Conservation (phyloP, 1,140 invertebrate genomes). For the Melanaphis sacchari region DNA sequence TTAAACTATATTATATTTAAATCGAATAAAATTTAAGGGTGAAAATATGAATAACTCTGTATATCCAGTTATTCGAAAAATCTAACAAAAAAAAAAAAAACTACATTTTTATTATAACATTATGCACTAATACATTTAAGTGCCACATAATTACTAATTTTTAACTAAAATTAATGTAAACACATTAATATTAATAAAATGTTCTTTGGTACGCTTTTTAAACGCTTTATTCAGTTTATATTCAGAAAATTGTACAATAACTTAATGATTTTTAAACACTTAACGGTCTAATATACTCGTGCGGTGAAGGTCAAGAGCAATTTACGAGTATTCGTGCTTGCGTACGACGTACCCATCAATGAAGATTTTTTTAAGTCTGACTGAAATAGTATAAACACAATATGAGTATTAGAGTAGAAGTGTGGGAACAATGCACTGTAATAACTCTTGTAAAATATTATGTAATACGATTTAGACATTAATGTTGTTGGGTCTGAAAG, state of each 20-base stretch:
- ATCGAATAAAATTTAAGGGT: neutral
- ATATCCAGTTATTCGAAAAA: neutral
- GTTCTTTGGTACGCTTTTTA: neutral
- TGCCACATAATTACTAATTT: neutral
- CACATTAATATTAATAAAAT: neutral
- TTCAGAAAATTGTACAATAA: neutral
- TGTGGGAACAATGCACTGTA: slow-evolving; percentile 20
- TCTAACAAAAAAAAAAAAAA: too few species aligned
- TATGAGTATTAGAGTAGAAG: neutral
- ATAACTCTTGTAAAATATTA: slow-evolving; percentile 14
- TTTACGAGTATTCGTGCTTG: slow-evolving; percentile 40
- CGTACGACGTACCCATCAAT: neutral
- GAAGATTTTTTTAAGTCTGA: slow-evolving; percentile 28
- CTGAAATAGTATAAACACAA: neutral
- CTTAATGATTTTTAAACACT: slow-evolving; percentile 5
- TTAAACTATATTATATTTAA: neutral
- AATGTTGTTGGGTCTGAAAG: neutral
- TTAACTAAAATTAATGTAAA: neutral
- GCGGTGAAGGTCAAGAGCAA: slow-evolving; percentile 36
- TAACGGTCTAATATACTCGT: neutral
- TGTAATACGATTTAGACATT: neutral
- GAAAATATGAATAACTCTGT: neutral
- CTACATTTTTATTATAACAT: neutral
- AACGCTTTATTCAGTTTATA: neutral
- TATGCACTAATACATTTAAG: neutral